Percentiles rank a stretch among this genome's conserved stretches.
These are phyloP conservation scores for Eupeodes latifasciatus DNA, from an alignment of 2,888 invertebrate genomes.

Conservation along the genomic window DNA sequence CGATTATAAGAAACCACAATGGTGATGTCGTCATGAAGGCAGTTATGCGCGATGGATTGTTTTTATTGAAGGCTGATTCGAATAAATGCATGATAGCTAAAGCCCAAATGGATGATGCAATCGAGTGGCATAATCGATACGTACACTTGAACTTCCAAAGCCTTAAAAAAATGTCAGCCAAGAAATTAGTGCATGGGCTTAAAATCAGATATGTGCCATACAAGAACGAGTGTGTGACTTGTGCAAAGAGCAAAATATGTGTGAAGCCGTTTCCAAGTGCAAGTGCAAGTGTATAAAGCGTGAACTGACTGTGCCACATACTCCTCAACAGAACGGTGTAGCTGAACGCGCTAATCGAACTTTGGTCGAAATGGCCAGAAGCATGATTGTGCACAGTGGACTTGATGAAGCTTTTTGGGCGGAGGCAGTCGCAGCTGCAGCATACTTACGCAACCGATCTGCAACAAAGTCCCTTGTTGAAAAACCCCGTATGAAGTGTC, in stretches of 20 bases:
- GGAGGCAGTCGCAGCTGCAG: constrained; percentile 57
- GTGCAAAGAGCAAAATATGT: constrained; percentile 63
- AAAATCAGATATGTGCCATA: not conserved
- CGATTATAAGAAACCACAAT: not conserved
- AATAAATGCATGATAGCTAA: constrained; percentile 3
- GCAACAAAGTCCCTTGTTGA: constrained; percentile 58
- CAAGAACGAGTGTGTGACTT: constrained; percentile 61
- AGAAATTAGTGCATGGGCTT: not conserved
- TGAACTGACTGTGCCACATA: not conserved
- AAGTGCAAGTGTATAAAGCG: not conserved
- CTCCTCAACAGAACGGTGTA: no score
- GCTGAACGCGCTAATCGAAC: no score
- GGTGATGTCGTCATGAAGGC: not conserved
- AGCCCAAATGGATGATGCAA: not conserved
- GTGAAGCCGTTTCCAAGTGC: constrained; percentile 34
- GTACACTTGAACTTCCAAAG: not conserved
- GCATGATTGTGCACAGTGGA: no score
- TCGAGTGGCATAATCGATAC: not conserved
- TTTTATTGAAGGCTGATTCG: not conserved
- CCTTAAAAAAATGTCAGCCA: not conserved
- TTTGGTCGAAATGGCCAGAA: no score
- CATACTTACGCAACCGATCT: constrained; percentile 66
- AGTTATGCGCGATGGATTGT: not conserved
- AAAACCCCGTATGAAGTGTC: constrained; percentile 55
- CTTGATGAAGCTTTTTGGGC: no score